Evolutionary conservation across 2,113 vertebrate genomes (phyloP).

Genomic region (Mesitornis unicolor): DNA sequence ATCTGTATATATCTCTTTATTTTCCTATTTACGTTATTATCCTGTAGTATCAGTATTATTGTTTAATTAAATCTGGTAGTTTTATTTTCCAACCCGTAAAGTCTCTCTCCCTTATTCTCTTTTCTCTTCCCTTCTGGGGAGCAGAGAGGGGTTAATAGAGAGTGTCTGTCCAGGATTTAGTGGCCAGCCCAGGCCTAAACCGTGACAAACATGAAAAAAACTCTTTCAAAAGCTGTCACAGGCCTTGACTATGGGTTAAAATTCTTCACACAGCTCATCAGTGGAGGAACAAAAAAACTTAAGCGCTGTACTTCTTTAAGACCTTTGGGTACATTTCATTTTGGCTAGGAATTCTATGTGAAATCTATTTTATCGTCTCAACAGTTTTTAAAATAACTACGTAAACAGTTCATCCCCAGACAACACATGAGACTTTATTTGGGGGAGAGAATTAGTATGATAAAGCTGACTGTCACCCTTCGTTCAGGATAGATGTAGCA

Average conservation of each 20-base stretch:
- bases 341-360: neutral
- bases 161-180: no score
- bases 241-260: neutral
- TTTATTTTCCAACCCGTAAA: no score
- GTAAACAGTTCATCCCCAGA: conserved; percentile 9
- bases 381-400: neutral
- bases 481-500: conserved; percentile 16
- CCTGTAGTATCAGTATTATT: no score
- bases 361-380: conserved; percentile 23
- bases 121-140: no score
- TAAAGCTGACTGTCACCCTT: conserved; percentile 29
- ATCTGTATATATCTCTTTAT: no score
- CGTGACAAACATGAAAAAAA: conserved; percentile 2
- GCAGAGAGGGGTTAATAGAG: no score
- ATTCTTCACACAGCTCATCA: neutral
- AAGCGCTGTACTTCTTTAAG: neutral
- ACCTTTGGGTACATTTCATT: conserved; percentile 14
- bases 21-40: no score
- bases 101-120: no score
- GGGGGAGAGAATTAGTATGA: neutral
- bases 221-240: conserved; percentile 5
- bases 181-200: no score
- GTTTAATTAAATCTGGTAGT: no score
- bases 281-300: neutral
- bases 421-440: conserved; percentile 27